phyloP scores from a whole-genome alignment of 2,113 vertebrate species.

The Ginglymostoma cirratum region DNA sequence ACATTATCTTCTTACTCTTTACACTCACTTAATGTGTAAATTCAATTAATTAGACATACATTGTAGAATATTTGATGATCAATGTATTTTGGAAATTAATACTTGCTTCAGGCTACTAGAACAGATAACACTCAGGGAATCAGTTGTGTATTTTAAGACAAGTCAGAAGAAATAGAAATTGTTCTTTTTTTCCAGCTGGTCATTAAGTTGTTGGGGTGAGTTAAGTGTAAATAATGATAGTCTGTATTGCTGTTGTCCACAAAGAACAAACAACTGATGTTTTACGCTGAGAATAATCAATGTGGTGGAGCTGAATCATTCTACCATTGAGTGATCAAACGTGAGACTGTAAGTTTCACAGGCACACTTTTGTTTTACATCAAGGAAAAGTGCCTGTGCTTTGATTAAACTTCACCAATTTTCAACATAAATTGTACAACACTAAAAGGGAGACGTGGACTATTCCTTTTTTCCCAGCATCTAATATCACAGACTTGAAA shows the following conservation, averaged over 20 bases:
- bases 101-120: not conserved
- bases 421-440: not conserved
- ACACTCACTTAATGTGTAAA: not conserved
- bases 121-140: not conserved
- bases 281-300: not conserved
- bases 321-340: not conserved
- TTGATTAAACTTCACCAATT: not conserved
- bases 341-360: not conserved
- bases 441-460: no score
- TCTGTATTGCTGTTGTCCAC: not conserved
- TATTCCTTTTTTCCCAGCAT: not conserved
- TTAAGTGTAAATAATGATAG: not conserved
- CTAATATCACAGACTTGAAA: not conserved
- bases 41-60: not conserved
- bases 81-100: constrained; percentile 5
- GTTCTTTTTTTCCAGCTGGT: not conserved
- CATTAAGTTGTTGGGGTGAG: not conserved
- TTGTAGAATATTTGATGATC: not conserved
- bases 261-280: not conserved
- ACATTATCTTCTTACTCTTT: not conserved
- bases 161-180: not conserved
- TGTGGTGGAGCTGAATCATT: not conserved
- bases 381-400: not conserved
- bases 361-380: not conserved
- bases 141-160: not conserved